Conservation (phyloP, 2,797 vertebrate species). For the Sebastes reedi region DNA sequence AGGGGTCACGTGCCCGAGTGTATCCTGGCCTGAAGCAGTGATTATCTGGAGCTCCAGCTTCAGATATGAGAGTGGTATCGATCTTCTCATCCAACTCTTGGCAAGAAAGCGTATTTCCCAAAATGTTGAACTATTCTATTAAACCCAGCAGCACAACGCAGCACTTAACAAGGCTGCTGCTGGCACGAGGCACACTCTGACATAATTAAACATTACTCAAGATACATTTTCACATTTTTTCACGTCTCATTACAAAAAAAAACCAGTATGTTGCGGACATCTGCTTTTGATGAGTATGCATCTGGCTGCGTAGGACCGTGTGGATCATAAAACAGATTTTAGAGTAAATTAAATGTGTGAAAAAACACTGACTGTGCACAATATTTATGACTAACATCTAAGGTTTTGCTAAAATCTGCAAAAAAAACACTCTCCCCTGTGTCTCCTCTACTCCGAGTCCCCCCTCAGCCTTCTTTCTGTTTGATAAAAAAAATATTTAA, state of each 20-base stretch:
- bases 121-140: not conserved
- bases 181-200: not conserved
- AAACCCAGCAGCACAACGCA: not conserved
- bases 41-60: too few relatives aligned
- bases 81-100: not conserved
- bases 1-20: rapidly evolving
- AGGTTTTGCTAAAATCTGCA: not conserved
- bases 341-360: not conserved
- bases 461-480: not conserved
- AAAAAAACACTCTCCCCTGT: not conserved
- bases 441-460: not conserved
- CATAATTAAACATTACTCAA: not conserved
- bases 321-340: not conserved
- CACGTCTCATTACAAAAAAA: not conserved
- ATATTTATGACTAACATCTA: not conserved
- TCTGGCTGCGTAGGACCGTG: not conserved
- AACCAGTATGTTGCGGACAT: not conserved
- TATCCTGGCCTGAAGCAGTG: not conserved
- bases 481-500: not conserved
- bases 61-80: not conserved
- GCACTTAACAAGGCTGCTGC: not conserved
- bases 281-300: not conserved
- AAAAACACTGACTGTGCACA: slow-evolving; percentile 1
- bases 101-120: not conserved
- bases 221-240: not conserved